These are phyloP conservation scores for Gari tellinella DNA, from an alignment of 2,888 invertebrate species.

Conservation along the genomic window DNA sequence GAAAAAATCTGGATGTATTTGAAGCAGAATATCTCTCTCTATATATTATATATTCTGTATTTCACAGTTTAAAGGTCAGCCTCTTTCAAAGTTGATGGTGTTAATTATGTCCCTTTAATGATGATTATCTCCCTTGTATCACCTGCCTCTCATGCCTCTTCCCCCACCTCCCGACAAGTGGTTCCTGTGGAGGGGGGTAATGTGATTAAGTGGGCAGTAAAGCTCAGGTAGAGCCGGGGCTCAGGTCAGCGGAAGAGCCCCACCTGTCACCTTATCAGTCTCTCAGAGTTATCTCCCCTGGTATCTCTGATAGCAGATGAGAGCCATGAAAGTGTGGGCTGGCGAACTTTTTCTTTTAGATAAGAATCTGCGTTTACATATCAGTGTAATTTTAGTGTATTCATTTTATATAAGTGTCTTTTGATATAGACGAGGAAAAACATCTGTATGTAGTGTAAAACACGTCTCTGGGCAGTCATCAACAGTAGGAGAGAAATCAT, in stretches of 20 bases:
- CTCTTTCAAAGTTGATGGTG: constrained; percentile 22
- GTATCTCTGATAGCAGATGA: constrained; percentile 24
- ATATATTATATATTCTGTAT: neutral
- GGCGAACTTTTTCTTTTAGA: constrained; percentile 57
- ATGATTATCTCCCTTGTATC: constrained; percentile 49
- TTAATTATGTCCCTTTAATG: constrained; percentile 38
- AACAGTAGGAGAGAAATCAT: no score
- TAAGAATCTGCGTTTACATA: constrained; percentile 40
- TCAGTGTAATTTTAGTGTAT: constrained; percentile 39
- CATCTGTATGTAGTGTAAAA: constrained; percentile 31
- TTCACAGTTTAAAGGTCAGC: constrained; percentile 9
- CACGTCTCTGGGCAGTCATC: no score
- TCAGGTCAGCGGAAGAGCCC: constrained; percentile 10
- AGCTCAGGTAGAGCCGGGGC: neutral
- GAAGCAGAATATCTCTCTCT: no score
- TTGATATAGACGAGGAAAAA: constrained; percentile 36
- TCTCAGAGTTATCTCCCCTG: constrained; percentile 42
- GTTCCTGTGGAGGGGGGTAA: constrained; percentile 32
- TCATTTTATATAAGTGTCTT: constrained; percentile 16
- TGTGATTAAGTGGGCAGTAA: constrained; percentile 37
- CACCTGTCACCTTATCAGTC: constrained; percentile 50
- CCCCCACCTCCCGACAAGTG: constrained; percentile 38
- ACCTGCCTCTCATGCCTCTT: constrained; percentile 36
- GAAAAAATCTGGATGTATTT: no score
- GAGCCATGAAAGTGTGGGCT: constrained; percentile 44